phyloP scores from a whole-genome alignment of 2,113 vertebrate genomes.

The Taxidea taxus region DNA sequence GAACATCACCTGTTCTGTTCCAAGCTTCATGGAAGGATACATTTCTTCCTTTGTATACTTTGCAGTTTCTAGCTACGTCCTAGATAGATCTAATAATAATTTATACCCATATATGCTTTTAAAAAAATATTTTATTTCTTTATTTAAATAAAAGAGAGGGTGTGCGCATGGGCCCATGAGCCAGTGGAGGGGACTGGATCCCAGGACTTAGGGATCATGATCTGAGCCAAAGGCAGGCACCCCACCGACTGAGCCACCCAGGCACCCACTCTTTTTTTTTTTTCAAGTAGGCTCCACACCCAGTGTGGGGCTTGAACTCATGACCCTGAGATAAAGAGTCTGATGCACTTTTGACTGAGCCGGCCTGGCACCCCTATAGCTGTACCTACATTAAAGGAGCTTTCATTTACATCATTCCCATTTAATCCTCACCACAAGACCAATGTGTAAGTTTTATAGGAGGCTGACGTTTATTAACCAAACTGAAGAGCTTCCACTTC shows the following conservation, averaged over 20 bases:
- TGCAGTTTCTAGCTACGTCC: neutral
- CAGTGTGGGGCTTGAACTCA: neutral
- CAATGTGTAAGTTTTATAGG: slow-evolving; percentile 6
- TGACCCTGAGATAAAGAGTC: neutral
- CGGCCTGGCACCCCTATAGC: neutral
- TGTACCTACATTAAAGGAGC: neutral
- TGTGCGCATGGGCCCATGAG: too few species aligned
- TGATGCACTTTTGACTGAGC: neutral
- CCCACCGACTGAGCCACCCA: neutral
- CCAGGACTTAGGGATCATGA: neutral
- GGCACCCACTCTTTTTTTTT: neutral
- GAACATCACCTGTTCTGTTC: neutral
- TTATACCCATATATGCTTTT: neutral
- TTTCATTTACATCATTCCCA: neutral
- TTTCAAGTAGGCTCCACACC: neutral
- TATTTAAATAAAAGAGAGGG: neutral
- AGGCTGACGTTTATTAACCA: neutral
- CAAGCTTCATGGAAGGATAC: neutral
- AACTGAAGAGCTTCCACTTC: neutral
- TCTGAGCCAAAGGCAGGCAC: neutral
- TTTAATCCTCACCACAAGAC: neutral
- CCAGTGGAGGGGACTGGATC: neutral
- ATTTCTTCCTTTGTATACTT: neutral
- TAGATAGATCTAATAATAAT: neutral
- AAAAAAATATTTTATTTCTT: neutral